phyloP scores from a whole-genome alignment of 1,140 invertebrate genomes.

The Drosophila quadrilineata region DNA sequence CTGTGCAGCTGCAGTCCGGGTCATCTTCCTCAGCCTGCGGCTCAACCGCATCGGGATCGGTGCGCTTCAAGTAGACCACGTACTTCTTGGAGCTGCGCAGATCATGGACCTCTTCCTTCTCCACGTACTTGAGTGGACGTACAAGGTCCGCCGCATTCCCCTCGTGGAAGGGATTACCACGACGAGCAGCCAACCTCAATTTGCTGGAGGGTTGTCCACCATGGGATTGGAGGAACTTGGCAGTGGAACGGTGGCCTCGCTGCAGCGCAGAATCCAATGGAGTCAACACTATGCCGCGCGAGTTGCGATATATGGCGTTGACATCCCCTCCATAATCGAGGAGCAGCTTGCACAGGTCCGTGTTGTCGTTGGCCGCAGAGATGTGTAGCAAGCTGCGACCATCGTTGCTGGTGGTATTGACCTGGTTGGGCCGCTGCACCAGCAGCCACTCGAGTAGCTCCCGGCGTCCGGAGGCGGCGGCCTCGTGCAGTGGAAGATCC shows the following conservation, averaged over 20 bases:
- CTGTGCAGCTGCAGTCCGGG: constrained; percentile 68
- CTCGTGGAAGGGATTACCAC: constrained; percentile 70
- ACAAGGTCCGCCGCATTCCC: constrained; percentile 59
- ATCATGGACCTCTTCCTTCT: constrained; percentile 76
- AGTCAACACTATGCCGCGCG: constrained; percentile 91
- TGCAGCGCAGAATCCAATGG: constrained; percentile 94
- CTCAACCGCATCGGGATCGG: constrained; percentile 54
- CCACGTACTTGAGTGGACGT: constrained; percentile 71
- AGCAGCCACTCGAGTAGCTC: constrained; percentile 94
- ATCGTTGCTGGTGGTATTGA: constrained; percentile 95
- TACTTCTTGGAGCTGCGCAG: constrained; percentile 73
- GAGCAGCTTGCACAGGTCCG: constrained; percentile 95
- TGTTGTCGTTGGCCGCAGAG: constrained; percentile 95
- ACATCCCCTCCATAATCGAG: constrained; percentile 91
- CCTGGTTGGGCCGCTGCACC: constrained; percentile 89
- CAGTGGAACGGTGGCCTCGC: constrained; percentile 92
- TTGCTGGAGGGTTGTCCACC: constrained; percentile 91
- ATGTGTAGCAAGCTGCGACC: constrained; percentile 96
- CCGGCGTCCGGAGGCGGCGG: constrained; percentile 93
- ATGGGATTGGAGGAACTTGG: constrained; percentile 95
- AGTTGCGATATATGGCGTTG: constrained; percentile 91
- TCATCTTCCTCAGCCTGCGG: constrained; percentile 1
- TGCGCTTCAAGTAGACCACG: constrained; percentile 70
- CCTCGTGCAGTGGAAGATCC: constrained; percentile 96
- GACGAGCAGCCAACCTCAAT: constrained; percentile 81